Base-by-base conservation (phyloP, 2,797 vertebrate genomes). In the Siniperca scherzeri region DNA sequence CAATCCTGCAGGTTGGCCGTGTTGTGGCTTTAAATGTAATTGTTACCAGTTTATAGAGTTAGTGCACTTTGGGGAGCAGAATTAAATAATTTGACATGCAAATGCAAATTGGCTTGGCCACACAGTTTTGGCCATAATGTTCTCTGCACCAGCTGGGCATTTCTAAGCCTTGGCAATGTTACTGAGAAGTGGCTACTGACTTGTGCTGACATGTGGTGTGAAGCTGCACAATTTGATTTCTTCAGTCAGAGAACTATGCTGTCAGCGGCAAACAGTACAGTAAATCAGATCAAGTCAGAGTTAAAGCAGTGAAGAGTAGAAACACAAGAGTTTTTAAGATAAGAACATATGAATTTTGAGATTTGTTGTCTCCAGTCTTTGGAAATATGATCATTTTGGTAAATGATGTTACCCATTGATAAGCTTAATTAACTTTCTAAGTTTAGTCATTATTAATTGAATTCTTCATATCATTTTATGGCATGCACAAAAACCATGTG, bases 81-180 rank as follows among this genome's bases (percentile, higher is more conserved):
- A 71, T 77, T 48, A 64, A 89, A 88, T 88, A 59, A 86, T 82
- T 77, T 83, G 84, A 89, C 74, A 82, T 84, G 83, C 59, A 85
- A 85, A 91, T 86, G 73, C 36, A 78, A 88, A 87, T 83, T 62
- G 77, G 38, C 67, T 90, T n/a, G 82, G 76, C 75, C 78, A 16
- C 79, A 60, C 50, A 75, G 62, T 60, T 82, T 75, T 65, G 80
- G 71, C 81, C 84, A 27, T 70, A 46, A 81, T 88, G 88, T 89
- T 88, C 81, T 72, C 12, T 50, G 59, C 70, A 77, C 91, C 93
- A 92, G 92, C 91, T 91, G 93, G 88, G 83, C 42, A 52, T 68
- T 77, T 87, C 61, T 61, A 50, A 88, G 82, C 81, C 52, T 88
- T 88, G 89, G 88, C 90, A 88, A 27, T 7, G 48, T 53, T 66